These are phyloP conservation scores for Pseudochirops corinnae DNA, from an alignment of 2,797 vertebrate genomes.

Conservation along the genomic window DNA sequence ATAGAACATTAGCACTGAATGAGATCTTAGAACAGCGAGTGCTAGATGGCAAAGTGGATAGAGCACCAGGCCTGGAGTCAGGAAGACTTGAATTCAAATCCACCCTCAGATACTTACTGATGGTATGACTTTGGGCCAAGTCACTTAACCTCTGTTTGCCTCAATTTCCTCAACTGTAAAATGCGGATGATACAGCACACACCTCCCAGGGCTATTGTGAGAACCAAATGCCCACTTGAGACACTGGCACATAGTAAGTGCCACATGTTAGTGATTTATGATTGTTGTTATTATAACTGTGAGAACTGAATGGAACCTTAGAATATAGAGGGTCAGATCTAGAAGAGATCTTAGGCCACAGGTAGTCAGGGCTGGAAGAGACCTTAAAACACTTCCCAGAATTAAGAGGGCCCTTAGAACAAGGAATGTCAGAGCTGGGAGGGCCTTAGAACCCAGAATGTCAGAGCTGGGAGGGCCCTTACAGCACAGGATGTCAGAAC, in stretches of 20 bases:
- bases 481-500: neutral
- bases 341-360: too few relatives aligned
- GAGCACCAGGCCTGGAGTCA: neutral
- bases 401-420: neutral
- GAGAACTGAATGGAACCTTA: neutral
- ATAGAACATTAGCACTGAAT: neutral
- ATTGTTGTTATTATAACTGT: neutral
- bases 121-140: neutral
- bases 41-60: neutral
- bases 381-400: too few relatives aligned
- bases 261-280: neutral
- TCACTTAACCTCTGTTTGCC: neutral
- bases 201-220: neutral
- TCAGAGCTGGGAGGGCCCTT: neutral
- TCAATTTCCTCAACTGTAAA: neutral
- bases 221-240: neutral
- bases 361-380: too few relatives aligned
- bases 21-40: neutral
- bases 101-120: neutral
- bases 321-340: neutral
- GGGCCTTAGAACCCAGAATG: too few relatives aligned
- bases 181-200: neutral
- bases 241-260: neutral
- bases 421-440: neutral
- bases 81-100: neutral